Base-by-base conservation (phyloP, 2,888 invertebrate genomes). In the Alloplasta piceator region DNA sequence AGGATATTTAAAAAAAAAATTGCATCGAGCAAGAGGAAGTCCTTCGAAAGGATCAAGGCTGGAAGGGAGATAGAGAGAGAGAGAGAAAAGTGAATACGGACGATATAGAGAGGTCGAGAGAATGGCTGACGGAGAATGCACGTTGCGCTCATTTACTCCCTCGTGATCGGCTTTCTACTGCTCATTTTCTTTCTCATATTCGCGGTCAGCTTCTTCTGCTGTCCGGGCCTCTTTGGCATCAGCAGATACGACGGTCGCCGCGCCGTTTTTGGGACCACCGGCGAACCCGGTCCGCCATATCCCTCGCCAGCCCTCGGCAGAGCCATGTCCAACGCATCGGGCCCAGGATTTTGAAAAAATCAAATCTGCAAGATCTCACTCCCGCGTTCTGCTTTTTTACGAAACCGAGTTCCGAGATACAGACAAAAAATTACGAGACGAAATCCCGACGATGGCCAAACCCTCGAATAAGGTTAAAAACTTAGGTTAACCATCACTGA, bases 171-270 rank as follows among this genome's bases (percentile, higher is more conserved):
- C 16, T 56, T 52, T 41, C 70, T 84, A 55, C 80, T 85, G 38
- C 56, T 80, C 38, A n/a, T 63, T 41, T 83, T 81, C 67, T 39
- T 75, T 12, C 46, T 84, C 63, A 60, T 84, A 74, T 85, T 84
- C 66, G 46, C 66, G 67, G 43, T 64, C 61, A 72, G 83, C 61
- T 78, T 82, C 48, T 74, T 79, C 68, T 83, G 74, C 58, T 84
- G 84, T 64, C 85, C 85, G 7, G 60, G 70, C 48, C 61, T 84
- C 71, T 84, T 85, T 50, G 85, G 85, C 46, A 83, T 85, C 71
- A 74, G 82, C 70, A 78, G 82, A 72, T 63, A 83, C 79, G 82
- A 82, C 36, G 80, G 81, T 72, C 72, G 78, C 56, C 80, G 82
- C 43, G 82, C 78, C 12, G 63, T 71, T 63, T 77, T 81, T 39